Percentiles rank a stretch among this genome's conserved stretches.
These are phyloP conservation scores for Calameuta idolon DNA, from an alignment of 2,888 invertebrate genomes.

Conservation along the genomic window DNA sequence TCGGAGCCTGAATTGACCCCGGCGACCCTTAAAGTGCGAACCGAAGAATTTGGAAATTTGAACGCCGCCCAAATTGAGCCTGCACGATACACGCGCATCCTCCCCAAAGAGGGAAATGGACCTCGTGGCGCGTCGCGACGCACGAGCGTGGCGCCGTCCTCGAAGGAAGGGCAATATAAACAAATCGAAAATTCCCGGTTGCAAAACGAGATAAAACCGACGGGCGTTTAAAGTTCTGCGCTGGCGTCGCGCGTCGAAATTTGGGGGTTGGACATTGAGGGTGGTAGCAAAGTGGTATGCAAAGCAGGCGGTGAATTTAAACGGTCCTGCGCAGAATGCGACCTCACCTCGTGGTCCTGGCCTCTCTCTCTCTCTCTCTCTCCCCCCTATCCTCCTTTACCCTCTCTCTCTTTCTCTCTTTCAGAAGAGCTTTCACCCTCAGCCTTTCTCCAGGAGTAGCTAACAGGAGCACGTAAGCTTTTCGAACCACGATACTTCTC, in stretches of 20 bases:
- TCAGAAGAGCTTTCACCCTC: background rate
- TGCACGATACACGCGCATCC: background rate
- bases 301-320: constrained; percentile 64
- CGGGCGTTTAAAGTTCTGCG: background rate
- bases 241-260: background rate
- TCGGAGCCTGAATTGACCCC: background rate
- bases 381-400: too few relatives aligned
- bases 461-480: constrained; percentile 5
- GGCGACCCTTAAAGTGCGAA: background rate
- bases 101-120: background rate
- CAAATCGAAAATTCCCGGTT: background rate
- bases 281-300: constrained; percentile 57
- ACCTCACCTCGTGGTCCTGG: constrained; percentile 48
- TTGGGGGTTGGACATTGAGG: constrained; percentile 28
- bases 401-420: constrained; percentile 7
- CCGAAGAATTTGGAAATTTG: background rate
- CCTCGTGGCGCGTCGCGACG: background rate
- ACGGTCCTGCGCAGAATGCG: constrained; percentile 62
- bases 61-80: background rate
- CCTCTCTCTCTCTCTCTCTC: constrained; percentile 17
- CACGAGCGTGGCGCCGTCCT: background rate
- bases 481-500: constrained; percentile 5
- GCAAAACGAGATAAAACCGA: background rate
- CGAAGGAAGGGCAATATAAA: background rate
- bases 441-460: background rate